These are phyloP conservation scores for Zosterops hypoxanthus DNA, from an alignment of 2,113 vertebrate species.

Conservation along the genomic window DNA sequence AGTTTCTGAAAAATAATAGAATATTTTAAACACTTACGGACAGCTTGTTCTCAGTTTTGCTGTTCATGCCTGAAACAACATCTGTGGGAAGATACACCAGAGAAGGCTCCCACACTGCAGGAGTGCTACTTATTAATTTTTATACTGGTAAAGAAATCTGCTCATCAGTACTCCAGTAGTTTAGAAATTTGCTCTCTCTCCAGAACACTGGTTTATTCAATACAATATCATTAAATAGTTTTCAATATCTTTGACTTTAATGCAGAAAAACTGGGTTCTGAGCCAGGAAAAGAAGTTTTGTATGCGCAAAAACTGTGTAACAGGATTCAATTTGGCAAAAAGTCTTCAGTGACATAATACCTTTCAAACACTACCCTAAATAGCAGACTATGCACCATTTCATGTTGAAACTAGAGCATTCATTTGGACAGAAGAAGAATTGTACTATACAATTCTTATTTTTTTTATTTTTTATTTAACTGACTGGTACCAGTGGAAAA, in stretches of 20 bases:
- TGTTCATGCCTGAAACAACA: background rate
- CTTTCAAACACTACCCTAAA: background rate
- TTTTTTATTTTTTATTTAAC: background rate
- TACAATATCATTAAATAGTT: background rate
- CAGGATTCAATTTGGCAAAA: background rate
- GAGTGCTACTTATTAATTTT: background rate
- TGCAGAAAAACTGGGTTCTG: background rate
- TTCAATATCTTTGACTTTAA: background rate
- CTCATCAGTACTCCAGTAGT: background rate
- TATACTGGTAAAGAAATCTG: background rate
- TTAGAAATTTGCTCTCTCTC: background rate
- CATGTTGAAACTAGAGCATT: background rate
- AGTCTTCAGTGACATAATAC: background rate
- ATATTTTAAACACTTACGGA: background rate
- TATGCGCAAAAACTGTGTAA: background rate
- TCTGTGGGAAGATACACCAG: background rate
- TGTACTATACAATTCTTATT: background rate
- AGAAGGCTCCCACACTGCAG: background rate
- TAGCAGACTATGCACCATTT: background rate
- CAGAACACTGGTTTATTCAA: background rate
- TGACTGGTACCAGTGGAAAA: background rate
- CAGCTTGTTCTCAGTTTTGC: background rate
- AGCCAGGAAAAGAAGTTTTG: background rate
- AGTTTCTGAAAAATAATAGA: background rate
- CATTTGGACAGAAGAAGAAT: background rate